Base-by-base conservation (phyloP, 2,888 invertebrate genomes). In the Hypomecis atomaria region DNA sequence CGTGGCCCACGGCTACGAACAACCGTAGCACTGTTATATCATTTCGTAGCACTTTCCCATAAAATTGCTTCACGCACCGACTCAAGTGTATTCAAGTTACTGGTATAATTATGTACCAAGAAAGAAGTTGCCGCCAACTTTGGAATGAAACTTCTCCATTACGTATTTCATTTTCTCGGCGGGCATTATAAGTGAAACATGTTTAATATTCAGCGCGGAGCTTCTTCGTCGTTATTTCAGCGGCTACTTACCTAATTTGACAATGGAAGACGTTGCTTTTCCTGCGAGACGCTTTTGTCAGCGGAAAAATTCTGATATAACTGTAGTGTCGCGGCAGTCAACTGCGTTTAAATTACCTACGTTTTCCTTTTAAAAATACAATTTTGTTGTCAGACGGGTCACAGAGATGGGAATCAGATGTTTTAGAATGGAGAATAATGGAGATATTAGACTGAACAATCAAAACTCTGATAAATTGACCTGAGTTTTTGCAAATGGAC, bases 181-280 rank as follows among this genome's bases (percentile, higher is more conserved):
- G 62, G 62, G 67, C 71, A 71, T 73, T 70, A 71, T 68, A 72
- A 74, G 68, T 70, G 67, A 74, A 76, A 74, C 72, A 74, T 72
- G 65, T 73, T 78, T 79, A 78, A 77, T 79, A 80, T 80, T 78
- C 77, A 77, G 66, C 61, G 69, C 71, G 69, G 66, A 63, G 59
- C 72, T 74, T 77, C 67, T 67, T 69, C 47, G 57, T 74, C 77
- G 75, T 79, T 75, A 77, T 77, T 74, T 80, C 76, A 77, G 72
- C 75, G 67, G 69, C 66, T 77, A 74, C 66, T 72, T 71, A 69
- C 68, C 69, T 79, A 77, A 80, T 78, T 78, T 79, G 79, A 79
- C 78, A 76, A 70, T 71, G 68, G 69, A 73, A 73, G 64, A 62
- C 74, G 71, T 67, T 73, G 71, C 70, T 71, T 74, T 72, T 69